phyloP scores from a whole-genome alignment of 2,797 vertebrate species.

The Myotis findleyi region DNA sequence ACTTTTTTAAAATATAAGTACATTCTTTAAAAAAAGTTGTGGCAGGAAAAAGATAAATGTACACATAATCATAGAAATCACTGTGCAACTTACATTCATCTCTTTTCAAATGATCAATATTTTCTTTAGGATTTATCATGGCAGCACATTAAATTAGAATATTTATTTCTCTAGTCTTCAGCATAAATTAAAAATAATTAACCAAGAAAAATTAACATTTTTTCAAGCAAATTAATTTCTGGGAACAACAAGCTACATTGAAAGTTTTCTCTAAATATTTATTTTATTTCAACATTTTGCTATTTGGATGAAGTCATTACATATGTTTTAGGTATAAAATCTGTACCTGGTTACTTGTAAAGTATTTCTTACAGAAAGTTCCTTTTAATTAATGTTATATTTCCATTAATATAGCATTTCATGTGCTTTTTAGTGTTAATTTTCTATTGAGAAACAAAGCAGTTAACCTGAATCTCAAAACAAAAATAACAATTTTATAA shows the following conservation, averaged over 20 bases:
- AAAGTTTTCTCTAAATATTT: neutral
- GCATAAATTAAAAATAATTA: neutral
- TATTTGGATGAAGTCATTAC: neutral
- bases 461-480: conserved; percentile 28
- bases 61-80: neutral
- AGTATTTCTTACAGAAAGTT: neutral
- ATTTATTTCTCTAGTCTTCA: neutral
- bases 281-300: neutral
- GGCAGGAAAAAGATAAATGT: neutral
- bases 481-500: conserved; percentile 31
- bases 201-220: neutral
- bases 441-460: conserved; percentile 36
- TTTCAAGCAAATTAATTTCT: neutral
- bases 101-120: neutral
- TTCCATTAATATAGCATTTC: neutral
- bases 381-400: neutral
- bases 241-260: neutral
- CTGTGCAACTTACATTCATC: neutral
- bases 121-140: neutral
- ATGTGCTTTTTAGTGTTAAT: neutral
- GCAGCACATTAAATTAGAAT: neutral
- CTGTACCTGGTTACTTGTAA: neutral
- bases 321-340: neutral
- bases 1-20: neutral
- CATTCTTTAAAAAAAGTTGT: neutral